Evolutionary conservation across 2,113 vertebrate species (phyloP).

Genomic region (Hippocampus zosterae): DNA sequence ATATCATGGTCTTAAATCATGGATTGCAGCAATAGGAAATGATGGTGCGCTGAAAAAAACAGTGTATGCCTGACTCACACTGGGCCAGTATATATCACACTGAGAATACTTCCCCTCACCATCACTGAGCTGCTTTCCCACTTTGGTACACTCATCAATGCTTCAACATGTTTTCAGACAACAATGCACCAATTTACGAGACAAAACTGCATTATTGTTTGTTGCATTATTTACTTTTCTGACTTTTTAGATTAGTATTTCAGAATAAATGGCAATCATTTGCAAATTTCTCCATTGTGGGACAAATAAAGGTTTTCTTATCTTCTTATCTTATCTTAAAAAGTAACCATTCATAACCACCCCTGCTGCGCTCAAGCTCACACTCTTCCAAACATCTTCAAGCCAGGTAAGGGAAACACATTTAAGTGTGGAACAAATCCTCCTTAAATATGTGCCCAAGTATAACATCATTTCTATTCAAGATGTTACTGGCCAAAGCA

Average conservation of each 20-base stretch:
- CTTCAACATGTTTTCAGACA: background rate
- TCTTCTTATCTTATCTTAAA: background rate
- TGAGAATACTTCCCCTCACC: too few species aligned
- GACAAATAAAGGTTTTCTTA: too few species aligned
- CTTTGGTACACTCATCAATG: too few species aligned
- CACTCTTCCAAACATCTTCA: too few species aligned
- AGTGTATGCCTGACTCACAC: too few species aligned
- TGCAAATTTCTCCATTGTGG: too few species aligned
- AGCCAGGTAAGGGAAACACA: background rate
- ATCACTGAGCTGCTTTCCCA: too few species aligned
- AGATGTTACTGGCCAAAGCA: background rate
- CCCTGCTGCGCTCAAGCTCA: too few species aligned
- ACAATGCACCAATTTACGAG: background rate
- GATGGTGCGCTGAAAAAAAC: too few species aligned
- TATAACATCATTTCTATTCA: background rate
- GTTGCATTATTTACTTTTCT: background rate
- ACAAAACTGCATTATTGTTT: background rate
- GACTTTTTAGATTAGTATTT: background rate
- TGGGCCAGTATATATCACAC: too few species aligned
- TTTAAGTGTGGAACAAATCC: background rate
- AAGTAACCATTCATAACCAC: background rate
- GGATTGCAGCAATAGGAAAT: too few species aligned
- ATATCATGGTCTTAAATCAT: too few species aligned
- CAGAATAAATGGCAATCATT: background rate
- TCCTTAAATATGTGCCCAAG: background rate